Evolutionary conservation across 2,888 invertebrate genomes (phyloP).

Genomic region (Coleophora flavipennella): DNA sequence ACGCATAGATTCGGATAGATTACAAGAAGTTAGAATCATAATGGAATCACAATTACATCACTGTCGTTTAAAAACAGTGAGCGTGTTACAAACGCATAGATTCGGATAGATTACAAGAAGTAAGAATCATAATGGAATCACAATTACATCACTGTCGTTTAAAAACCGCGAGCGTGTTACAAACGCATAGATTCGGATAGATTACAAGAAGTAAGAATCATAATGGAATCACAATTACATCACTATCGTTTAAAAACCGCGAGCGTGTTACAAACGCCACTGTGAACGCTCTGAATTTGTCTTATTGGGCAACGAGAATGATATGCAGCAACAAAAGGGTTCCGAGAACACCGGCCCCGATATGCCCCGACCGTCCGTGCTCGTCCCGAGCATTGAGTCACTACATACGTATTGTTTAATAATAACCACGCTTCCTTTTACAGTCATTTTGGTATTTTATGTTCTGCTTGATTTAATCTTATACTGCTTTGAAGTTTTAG

Average conservation of each 20-base stretch:
- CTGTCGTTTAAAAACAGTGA: too few relatives aligned
- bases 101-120: too few relatives aligned
- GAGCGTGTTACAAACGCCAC: slow-evolving; percentile 20
- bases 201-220: too few relatives aligned
- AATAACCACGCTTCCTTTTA: slow-evolving; percentile 52
- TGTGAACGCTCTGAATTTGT: slow-evolving; percentile 42
- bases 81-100: too few relatives aligned
- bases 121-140: too few relatives aligned
- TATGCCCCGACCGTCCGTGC: slow-evolving; percentile 35
- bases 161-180: too few relatives aligned
- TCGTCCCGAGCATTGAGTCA: slow-evolving; percentile 59
- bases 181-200: too few relatives aligned
- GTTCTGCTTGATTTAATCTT: slow-evolving; percentile 23
- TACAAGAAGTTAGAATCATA: too few relatives aligned
- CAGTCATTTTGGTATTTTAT: slow-evolving; percentile 38
- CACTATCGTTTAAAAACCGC: slow-evolving; percentile 3
- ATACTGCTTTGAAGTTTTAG: slow-evolving; percentile 5
- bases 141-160: too few relatives aligned
- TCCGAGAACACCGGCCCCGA: slow-evolving; percentile 41
- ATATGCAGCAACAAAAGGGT: slow-evolving; percentile 64
- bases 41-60: too few relatives aligned
- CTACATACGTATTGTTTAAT: slow-evolving; percentile 54
- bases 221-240: neutral
- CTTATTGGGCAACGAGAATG: slow-evolving; percentile 64
- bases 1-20: too few relatives aligned